phyloP scores from a whole-genome alignment of 2,888 invertebrate species.

The Erannis defoliaria region DNA sequence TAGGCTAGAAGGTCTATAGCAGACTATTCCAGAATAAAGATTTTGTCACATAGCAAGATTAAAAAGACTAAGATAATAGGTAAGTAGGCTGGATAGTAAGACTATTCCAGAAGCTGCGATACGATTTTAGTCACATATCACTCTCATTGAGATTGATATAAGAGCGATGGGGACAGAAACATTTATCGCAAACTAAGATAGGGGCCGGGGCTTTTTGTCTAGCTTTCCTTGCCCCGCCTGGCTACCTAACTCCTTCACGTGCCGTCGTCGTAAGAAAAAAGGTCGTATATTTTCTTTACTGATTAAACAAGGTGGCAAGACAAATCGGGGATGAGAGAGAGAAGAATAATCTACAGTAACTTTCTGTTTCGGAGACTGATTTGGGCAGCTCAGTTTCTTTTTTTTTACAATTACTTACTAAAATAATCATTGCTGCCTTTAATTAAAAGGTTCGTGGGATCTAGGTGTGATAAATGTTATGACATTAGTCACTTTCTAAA shows the following conservation, averaged over 20 bases:
- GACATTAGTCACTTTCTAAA: not conserved
- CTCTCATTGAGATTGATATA: no score
- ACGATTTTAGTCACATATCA: no score
- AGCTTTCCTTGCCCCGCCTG: not conserved
- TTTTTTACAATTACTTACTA: constrained; percentile 10
- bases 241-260: not conserved
- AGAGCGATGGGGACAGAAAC: no score
- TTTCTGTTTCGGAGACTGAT: constrained; percentile 32
- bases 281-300: constrained; percentile 66
- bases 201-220: not conserved
- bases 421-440: constrained; percentile 12
- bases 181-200: not conserved
- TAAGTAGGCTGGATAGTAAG: no score
- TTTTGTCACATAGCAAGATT: no score
- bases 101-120: no score
- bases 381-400: constrained; percentile 19
- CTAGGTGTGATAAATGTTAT: not conserved
- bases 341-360: constrained; percentile 40
- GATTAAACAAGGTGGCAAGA: constrained; percentile 70
- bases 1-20: no score
- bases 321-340: constrained; percentile 63
- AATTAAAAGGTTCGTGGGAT: constrained; percentile 10
- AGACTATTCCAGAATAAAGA: no score
- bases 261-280: constrained; percentile 56
- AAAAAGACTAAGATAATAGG: no score